Evolutionary conservation across 2,113 vertebrate genomes (phyloP).

Genomic region (Cepphus grylle): DNA sequence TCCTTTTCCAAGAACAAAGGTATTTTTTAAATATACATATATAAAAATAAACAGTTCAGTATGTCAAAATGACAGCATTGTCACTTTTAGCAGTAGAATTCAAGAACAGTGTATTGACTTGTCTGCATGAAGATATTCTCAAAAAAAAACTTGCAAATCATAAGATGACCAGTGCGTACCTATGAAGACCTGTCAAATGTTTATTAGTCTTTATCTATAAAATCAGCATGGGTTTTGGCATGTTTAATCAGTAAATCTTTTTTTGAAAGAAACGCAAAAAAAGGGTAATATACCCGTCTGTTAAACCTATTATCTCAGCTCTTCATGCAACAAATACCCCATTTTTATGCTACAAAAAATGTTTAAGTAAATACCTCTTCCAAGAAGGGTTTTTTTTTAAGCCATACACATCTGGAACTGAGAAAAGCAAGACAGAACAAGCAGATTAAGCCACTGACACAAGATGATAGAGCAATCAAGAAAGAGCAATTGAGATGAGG

Average conservation of each 20-base stretch:
- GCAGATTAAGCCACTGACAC: background rate
- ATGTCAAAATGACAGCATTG: background rate
- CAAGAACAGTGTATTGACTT: background rate
- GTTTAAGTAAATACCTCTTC: background rate
- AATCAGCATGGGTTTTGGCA: background rate
- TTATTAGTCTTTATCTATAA: background rate
- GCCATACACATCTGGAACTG: background rate
- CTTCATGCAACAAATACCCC: background rate
- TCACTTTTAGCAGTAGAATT: background rate
- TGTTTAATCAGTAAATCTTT: background rate
- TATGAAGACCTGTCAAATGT: background rate
- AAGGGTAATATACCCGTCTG: background rate
- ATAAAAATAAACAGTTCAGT: background rate
- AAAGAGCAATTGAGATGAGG: background rate
- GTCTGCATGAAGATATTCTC: background rate
- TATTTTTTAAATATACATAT: background rate
- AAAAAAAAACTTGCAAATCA: background rate
- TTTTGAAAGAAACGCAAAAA: background rate
- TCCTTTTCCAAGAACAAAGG: background rate
- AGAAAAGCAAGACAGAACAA: background rate
- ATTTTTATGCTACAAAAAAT: background rate
- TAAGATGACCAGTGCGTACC: background rate
- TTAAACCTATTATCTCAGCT: background rate
- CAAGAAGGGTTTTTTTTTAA: background rate
- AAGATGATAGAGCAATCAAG: background rate